phyloP scores from a whole-genome alignment of 2,113 vertebrate genomes.

The Orthochromis indermauri region DNA sequence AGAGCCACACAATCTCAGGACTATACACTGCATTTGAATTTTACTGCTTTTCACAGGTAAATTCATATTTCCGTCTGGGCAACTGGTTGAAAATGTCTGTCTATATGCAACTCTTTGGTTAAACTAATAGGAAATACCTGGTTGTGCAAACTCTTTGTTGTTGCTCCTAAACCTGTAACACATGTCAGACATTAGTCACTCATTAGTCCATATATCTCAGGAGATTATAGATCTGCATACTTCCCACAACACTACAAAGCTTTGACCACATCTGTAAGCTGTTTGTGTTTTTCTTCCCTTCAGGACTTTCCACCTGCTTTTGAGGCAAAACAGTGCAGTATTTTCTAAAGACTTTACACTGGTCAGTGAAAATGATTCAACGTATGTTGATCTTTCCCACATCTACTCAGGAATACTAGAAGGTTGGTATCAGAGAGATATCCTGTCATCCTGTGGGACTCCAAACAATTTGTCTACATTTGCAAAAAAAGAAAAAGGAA shows the following conservation, averaged over 20 bases:
- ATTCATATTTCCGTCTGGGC: background rate
- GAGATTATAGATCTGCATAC: background rate
- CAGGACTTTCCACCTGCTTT: constrained; percentile 65
- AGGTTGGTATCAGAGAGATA: constrained; percentile 45
- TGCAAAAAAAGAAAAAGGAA: background rate
- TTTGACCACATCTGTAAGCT: background rate
- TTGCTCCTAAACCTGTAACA: background rate
- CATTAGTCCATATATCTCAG: background rate
- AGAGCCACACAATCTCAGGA: constrained; percentile 16
- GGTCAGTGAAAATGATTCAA: constrained; percentile 13
- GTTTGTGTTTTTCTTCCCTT: constrained; percentile 12
- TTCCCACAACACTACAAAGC: background rate
- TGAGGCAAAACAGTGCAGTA: constrained; percentile 49
- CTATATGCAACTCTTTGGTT: background rate
- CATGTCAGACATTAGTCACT: background rate
- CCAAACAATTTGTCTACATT: background rate
- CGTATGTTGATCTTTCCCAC: constrained; percentile 64
- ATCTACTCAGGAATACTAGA: constrained; percentile 71
- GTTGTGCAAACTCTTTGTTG: background rate
- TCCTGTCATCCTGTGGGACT: background rate
- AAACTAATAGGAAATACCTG: background rate
- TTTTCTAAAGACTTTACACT: constrained; percentile 65
- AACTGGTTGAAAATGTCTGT: background rate
- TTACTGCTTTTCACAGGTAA: constrained; percentile 67
- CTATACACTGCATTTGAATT: constrained; percentile 46